Evolutionary conservation across 2,113 vertebrate genomes (phyloP).

Genomic region (Solenodon paradoxus): DNA sequence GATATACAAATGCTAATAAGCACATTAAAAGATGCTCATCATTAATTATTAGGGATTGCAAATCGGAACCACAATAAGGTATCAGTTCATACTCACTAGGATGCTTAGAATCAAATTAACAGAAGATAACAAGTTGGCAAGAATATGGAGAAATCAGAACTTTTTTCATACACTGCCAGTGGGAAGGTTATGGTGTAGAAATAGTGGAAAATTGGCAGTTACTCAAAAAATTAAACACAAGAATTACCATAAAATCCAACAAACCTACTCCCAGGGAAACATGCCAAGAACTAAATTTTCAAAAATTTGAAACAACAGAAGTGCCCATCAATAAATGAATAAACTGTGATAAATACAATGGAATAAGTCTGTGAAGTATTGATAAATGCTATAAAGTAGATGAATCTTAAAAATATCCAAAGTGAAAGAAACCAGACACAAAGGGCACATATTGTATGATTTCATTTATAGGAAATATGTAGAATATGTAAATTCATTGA

Average conservation of each 20-base stretch:
- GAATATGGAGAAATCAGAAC: too few species aligned
- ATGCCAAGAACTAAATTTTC: not conserved
- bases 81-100: not conserved
- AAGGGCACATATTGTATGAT: too few species aligned
- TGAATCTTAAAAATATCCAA: too few species aligned
- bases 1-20: not conserved
- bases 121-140: not conserved
- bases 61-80: not conserved
- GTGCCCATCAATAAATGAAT: not conserved
- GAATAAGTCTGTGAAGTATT: not conserved
- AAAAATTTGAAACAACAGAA: not conserved
- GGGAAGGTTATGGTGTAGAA: not conserved
- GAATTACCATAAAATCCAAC: not conserved
- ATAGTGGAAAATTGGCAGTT: not conserved
- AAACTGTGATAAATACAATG: not conserved
- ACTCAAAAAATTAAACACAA: not conserved
- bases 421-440: too few species aligned
- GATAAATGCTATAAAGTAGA: too few species aligned
- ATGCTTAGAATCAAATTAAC: not conserved
- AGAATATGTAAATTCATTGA: too few species aligned
- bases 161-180: not conserved
- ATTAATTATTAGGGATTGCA: not conserved
- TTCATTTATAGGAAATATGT: too few species aligned
- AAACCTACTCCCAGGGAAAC: not conserved
- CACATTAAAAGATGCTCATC: too few species aligned